phyloP scores from a whole-genome alignment of 2,113 vertebrate genomes.

The Catharus bicknelli region DNA sequence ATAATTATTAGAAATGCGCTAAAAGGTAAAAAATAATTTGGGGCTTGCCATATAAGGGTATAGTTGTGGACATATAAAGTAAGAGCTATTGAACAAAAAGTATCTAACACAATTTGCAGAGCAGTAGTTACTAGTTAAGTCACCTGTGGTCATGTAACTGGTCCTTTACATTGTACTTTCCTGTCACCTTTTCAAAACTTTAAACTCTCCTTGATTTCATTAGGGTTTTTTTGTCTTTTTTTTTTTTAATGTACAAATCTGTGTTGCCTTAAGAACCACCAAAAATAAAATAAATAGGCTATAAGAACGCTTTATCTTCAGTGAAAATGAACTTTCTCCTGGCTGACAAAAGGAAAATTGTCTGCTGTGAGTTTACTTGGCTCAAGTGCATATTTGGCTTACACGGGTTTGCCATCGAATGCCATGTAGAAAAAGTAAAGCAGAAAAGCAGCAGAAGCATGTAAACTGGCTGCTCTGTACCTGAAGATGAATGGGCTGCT shows the following conservation, averaged over 20 bases:
- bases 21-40: not conserved
- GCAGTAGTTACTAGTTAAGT: not conserved
- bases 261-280: not conserved
- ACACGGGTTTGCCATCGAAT: slow-evolving; percentile 29
- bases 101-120: not conserved
- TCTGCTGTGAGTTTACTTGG: slow-evolving; percentile 18
- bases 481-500: slow-evolving; percentile 86
- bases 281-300: not conserved
- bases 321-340: slow-evolving; percentile 36
- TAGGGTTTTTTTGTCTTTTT: not conserved
- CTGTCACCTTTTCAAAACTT: not conserved
- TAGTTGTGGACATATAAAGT: not conserved
- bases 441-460: slow-evolving; percentile 61
- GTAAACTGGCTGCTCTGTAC: slow-evolving; percentile 58
- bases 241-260: not conserved
- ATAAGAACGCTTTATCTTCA: not conserved
- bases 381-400: not conserved
- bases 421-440: slow-evolving; percentile 48
- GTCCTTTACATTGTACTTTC: not conserved
- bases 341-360: slow-evolving; percentile 49
- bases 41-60: not conserved
- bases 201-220: not conserved
- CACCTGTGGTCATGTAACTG: not conserved
- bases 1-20: not conserved
- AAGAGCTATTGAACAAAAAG: not conserved